These are phyloP conservation scores for Porphyrio hochstetteri DNA, from an alignment of 2,113 vertebrate species.

Conservation along the genomic window DNA sequence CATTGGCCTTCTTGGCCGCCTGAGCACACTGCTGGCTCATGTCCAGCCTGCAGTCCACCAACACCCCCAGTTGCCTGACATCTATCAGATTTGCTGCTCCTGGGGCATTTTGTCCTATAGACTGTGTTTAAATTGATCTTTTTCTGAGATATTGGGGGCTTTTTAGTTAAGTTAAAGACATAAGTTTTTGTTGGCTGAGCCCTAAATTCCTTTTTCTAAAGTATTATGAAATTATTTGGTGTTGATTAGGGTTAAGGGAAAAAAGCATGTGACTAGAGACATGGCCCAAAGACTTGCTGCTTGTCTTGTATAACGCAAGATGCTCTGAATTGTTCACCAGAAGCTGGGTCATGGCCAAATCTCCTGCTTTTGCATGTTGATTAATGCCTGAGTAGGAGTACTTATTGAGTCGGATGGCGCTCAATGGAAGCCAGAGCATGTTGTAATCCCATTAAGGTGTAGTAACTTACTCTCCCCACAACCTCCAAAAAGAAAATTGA, in stretches of 20 bases:
- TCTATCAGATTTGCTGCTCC: background rate
- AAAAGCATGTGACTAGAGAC: background rate
- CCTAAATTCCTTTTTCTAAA: background rate
- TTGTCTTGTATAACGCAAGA: background rate
- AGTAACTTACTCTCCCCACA: background rate
- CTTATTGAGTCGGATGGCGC: background rate
- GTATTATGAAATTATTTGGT: background rate
- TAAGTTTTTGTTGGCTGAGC: background rate
- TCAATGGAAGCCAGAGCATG: background rate
- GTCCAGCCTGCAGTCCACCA: no score
- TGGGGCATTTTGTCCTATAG: background rate
- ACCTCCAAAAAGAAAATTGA: background rate
- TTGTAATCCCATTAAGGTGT: no score
- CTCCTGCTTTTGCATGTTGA: background rate
- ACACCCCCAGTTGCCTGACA: no score
- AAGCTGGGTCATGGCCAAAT: background rate
- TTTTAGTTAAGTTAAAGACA: background rate
- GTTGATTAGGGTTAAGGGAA: background rate
- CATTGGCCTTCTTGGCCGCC: no score
- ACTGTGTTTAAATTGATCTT: background rate
- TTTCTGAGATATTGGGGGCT: background rate
- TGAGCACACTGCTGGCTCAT: no score
- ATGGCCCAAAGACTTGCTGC: background rate
- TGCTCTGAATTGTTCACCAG: background rate
- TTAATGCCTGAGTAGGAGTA: background rate